These are phyloP conservation scores for Xenopus petersii DNA, from an alignment of 2,797 vertebrate genomes.

Conservation along the genomic window DNA sequence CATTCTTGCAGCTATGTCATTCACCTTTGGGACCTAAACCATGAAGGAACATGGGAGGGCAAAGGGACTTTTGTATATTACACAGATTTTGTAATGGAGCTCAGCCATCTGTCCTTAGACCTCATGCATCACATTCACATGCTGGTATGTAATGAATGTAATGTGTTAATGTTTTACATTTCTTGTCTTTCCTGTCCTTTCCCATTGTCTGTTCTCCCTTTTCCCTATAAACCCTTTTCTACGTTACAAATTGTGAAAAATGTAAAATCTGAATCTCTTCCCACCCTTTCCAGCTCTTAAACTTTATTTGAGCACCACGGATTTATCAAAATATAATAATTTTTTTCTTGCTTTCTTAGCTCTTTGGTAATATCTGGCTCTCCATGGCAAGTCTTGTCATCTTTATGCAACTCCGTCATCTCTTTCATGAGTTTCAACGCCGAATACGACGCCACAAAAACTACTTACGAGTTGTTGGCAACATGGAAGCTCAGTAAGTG, in stretches of 20 bases:
- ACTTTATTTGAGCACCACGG: too few species aligned
- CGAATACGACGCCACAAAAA: constrained; percentile 93
- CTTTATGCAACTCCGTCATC: constrained; percentile 97
- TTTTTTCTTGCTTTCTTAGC: constrained; percentile 55
- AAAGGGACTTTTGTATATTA: constrained; percentile 93
- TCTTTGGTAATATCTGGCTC: constrained; percentile 97
- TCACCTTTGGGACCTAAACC: constrained; percentile 93
- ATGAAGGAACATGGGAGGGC: constrained; percentile 90
- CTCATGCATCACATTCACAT: constrained; percentile 95
- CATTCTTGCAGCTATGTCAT: constrained; percentile 77
- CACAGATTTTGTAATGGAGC: constrained; percentile 93
- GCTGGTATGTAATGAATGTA: constrained; percentile 72
- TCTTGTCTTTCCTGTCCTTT: too few species aligned
- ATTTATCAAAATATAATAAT: background rate
- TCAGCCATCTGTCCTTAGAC: constrained; percentile 86
- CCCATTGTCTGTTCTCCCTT: background rate
- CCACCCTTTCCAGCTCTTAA: background rate
- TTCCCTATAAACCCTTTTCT: background rate
- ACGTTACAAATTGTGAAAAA: background rate
- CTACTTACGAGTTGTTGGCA: constrained; percentile 92
- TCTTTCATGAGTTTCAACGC: constrained; percentile 94
- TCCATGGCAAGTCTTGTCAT: constrained; percentile 98
- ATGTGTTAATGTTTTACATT: too few species aligned
- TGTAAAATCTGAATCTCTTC: background rate
- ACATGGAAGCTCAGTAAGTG: constrained; percentile 93